These are phyloP conservation scores for Poeciliopsis retropinna DNA, from an alignment of 2,113 vertebrate species.

Conservation along the genomic window DNA sequence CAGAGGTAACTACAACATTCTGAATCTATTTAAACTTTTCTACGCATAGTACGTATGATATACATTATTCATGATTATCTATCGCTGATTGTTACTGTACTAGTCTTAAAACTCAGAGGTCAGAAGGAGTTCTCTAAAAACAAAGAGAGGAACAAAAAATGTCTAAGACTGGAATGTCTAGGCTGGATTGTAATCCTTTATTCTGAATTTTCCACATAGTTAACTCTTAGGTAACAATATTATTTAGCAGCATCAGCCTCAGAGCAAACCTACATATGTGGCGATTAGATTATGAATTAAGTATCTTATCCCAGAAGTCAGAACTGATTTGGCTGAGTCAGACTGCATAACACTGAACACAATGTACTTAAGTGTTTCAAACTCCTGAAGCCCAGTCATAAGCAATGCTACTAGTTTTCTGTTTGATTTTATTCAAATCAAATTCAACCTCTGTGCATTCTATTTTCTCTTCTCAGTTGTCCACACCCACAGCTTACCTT, in stretches of 20 bases:
- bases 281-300: background rate
- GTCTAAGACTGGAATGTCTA: no score
- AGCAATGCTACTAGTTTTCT: background rate
- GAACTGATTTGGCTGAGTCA: background rate
- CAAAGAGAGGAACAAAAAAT: no score
- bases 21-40: no score
- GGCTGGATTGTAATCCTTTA: background rate
- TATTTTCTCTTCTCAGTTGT: no score
- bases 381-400: no score
- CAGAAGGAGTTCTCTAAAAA: no score
- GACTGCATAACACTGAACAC: background rate
- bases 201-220: background rate
- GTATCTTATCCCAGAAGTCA: background rate
- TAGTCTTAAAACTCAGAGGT: no score
- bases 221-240: slow-evolving; percentile 20
- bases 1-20: no score
- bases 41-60: no score
- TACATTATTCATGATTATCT: no score
- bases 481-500: slow-evolving; percentile 77
- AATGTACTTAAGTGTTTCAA: background rate
- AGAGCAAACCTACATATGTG: background rate
- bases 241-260: background rate
- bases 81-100: no score
- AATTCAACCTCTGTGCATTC: background rate
- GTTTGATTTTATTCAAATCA: background rate